Conservation (phyloP, 92 coral and sea anemone genomes). For the Umimayanthus kanabou region DNA sequence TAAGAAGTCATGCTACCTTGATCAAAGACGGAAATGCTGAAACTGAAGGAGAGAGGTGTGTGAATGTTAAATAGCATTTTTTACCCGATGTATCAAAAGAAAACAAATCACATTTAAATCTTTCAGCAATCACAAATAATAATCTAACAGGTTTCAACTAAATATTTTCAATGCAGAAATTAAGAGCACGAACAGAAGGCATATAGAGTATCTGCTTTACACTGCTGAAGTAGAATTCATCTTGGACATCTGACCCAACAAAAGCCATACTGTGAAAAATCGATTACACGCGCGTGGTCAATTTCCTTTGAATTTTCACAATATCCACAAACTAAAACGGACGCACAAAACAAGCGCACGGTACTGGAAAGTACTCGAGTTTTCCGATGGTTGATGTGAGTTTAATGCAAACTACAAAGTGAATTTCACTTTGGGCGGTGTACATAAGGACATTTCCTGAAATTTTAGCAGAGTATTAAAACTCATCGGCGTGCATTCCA, state of each 20-base stretch:
- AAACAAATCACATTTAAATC: neutral
- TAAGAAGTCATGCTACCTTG: neutral
- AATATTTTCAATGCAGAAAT: constrained; percentile 3
- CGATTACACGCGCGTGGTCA: constrained; percentile 25
- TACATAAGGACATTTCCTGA: constrained; percentile 39
- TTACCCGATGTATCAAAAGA: neutral
- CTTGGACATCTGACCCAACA: neutral
- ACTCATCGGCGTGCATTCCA: constrained; percentile 28
- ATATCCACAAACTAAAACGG: neutral
- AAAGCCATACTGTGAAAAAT: constrained; percentile 29
- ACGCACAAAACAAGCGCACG: neutral
- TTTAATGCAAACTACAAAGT: neutral
- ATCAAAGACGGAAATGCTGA: neutral
- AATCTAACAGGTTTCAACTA: neutral
- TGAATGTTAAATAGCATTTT: neutral
- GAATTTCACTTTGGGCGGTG: constrained; percentile 37
- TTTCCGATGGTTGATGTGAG: neutral
- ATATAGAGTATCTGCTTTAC: neutral
- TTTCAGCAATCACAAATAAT: constrained; percentile 7
- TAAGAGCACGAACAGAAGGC: neutral
- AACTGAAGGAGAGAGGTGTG: neutral
- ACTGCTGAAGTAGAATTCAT: constrained; percentile 11
- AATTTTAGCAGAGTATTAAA: constrained; percentile 30
- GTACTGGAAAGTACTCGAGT: neutral
- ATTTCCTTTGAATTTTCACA: constrained; percentile 27